Percentiles rank a stretch among this genome's conserved stretches.
phyloP scores from a whole-genome alignment of 2,113 vertebrate species.

The Planiliza haematocheilus region DNA sequence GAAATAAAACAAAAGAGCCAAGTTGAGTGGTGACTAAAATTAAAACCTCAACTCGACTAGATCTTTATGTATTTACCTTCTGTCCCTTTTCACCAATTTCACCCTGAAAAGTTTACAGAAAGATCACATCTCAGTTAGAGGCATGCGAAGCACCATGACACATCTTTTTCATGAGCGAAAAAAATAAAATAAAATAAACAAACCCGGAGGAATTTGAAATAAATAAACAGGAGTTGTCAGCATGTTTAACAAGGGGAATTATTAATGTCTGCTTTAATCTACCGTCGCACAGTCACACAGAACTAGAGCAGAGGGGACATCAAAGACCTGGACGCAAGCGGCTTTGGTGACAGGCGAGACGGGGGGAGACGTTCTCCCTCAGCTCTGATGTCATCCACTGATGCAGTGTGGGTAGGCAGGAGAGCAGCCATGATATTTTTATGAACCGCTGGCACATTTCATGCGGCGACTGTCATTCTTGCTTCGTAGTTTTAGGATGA shows the following conservation, averaged over 20 bases:
- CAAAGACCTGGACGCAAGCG: conserved; percentile 68
- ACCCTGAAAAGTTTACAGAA: conserved; percentile 76
- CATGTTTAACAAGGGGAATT: conserved; percentile 70
- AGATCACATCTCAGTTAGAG: conserved; percentile 26
- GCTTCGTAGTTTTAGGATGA: conserved; percentile 22
- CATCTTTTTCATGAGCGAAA: conserved; percentile 22
- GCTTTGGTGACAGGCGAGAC: conserved; percentile 62
- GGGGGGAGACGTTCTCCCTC: conserved; percentile 33
- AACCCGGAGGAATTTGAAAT: conserved; percentile 46
- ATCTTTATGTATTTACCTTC: conserved; percentile 82
- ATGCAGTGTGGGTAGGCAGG: conserved; percentile 51
- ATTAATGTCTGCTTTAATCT: conserved; percentile 76
- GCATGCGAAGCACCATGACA: conserved; percentile 4
- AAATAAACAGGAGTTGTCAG: conserved; percentile 46
- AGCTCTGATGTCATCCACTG: conserved; percentile 65
- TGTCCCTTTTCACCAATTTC: conserved; percentile 88
- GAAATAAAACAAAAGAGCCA: conserved; percentile 34
- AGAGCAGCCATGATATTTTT: conserved; percentile 39
- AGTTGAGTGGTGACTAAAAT: neutral
- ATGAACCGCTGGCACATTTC: conserved; percentile 55
- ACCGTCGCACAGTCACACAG: conserved; percentile 60
- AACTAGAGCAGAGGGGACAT: conserved; percentile 75
- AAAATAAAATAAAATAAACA: too few relatives aligned
- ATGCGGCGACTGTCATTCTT: conserved; percentile 34
- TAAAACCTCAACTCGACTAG: neutral